A percentile compares a stretch with the other conserved stretches of the same genome.
Conservation (phyloP, 2,888 invertebrate genomes). For the Teleogryllus oceanicus region DNA sequence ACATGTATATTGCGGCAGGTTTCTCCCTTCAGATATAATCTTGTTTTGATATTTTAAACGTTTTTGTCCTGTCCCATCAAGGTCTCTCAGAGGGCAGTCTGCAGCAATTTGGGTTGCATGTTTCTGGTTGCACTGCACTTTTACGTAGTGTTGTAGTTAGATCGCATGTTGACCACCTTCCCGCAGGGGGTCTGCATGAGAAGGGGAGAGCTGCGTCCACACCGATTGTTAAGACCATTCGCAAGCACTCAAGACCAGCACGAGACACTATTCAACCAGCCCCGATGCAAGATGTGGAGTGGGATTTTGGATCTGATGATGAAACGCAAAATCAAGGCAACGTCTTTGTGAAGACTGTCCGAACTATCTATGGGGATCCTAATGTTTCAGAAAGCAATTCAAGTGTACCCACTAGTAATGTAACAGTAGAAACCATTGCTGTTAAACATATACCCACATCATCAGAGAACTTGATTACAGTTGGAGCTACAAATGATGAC, state of each 20-base stretch:
- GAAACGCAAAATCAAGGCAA: conserved; percentile 22
- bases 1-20: not conserved
- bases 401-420: not conserved
- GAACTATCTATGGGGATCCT: conserved; percentile 7
- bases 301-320: conserved; percentile 34
- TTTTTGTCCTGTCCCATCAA: conserved; percentile 27
- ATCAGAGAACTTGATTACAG: not conserved
- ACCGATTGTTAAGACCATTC: conserved; percentile 28
- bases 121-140: conserved; percentile 30
- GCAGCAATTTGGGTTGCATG: conserved; percentile 29
- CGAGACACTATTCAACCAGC: conserved; percentile 18
- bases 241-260: conserved; percentile 24
- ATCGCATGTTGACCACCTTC: conserved; percentile 33
- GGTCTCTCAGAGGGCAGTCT: conserved; percentile 30
- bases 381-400: not conserved
- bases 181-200: conserved; percentile 31
- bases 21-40: conserved; percentile 18
- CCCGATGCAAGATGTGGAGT: conserved; percentile 33
- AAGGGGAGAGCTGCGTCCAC: conserved; percentile 26
- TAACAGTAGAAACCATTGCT: not conserved
- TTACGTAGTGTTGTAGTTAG: conserved; percentile 33
- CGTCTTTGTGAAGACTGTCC: conserved; percentile 26
- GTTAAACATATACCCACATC: conserved; percentile 20
- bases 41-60: conserved; percentile 27
- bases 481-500: not conserved